Evolutionary conservation across 2,797 vertebrate species (phyloP).

Genomic region (Periparus ater): DNA sequence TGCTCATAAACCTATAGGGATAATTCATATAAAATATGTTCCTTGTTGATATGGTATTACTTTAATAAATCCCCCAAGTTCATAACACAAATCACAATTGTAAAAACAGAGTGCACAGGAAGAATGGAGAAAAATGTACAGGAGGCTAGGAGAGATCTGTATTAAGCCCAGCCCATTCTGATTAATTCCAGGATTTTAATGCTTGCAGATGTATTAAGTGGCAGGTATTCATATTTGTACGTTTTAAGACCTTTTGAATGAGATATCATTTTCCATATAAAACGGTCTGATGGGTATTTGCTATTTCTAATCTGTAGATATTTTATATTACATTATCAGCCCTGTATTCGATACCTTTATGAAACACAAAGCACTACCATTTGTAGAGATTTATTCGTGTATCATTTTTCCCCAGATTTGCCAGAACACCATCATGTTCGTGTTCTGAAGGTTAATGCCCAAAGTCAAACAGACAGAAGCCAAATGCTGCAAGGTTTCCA

Average conservation of each 20-base stretch:
- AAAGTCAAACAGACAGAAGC: constrained; percentile 83
- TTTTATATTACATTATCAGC: constrained; percentile 72
- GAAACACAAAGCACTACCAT: constrained; percentile 71
- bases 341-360: constrained; percentile 59
- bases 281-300: constrained; percentile 51
- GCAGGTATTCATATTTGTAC: constrained; percentile 32
- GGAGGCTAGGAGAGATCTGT: background rate
- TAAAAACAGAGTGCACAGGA: background rate
- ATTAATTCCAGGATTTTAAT: constrained; percentile 51
- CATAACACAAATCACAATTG: constrained; percentile 12
- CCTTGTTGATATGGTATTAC: background rate
- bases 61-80: constrained; percentile 24
- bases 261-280: constrained; percentile 61
- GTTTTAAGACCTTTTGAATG: constrained; percentile 61
- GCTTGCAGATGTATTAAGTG: constrained; percentile 46
- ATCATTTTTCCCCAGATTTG: constrained; percentile 72
- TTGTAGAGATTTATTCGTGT: constrained; percentile 75
- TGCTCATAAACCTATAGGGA: constrained; percentile 29
- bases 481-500: constrained; percentile 82
- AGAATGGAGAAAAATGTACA: constrained; percentile 10
- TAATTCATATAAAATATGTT: constrained; percentile 39
- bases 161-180: constrained; percentile 15
- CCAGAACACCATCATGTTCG: constrained; percentile 72
- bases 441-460: constrained; percentile 85
- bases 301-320: constrained; percentile 68